Conservation (phyloP, 2,888 invertebrate genomes). For the Drosophila yooni region DNA sequence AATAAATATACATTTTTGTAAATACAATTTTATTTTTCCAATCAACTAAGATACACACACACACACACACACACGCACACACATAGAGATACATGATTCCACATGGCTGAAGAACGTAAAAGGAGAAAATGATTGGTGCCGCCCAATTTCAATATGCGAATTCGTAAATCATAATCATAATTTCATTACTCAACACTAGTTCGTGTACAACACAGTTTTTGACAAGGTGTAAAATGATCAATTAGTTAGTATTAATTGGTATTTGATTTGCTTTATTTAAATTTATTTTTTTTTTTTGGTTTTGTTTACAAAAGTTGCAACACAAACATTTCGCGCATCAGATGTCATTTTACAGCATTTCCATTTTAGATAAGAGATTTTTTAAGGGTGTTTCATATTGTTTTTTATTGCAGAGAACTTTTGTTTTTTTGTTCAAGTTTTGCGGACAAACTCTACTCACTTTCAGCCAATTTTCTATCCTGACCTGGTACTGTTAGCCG, state of each 20-base stretch:
- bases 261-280: conserved; percentile 24
- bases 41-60: conserved; percentile 35
- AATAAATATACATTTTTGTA: conserved; percentile 21
- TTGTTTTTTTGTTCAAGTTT: conserved; percentile 55
- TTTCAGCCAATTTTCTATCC: conserved; percentile 85
- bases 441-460: conserved; percentile 84
- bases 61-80: conserved; percentile 35
- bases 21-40: conserved; percentile 21
- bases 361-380: conserved; percentile 53
- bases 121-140: conserved; percentile 30
- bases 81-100: conserved; percentile 56
- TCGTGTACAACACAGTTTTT: conserved; percentile 64
- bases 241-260: conserved; percentile 50
- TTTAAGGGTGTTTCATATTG: conserved; percentile 57
- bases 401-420: conserved; percentile 53
- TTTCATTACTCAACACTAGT: conserved; percentile 53
- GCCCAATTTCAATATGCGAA: conserved; percentile 62
- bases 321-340: conserved; percentile 77
- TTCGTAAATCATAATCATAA: conserved; percentile 62
- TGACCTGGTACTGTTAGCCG: conserved; percentile 83
- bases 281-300: conserved; percentile 34
- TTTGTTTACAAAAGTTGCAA: conserved; percentile 76
- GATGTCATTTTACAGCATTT: conserved; percentile 76
- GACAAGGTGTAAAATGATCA: conserved; percentile 68
- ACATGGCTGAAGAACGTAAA: conserved; percentile 56